These are phyloP conservation scores for Mungos mungo DNA, from an alignment of 2,113 vertebrate species.

Conservation along the genomic window DNA sequence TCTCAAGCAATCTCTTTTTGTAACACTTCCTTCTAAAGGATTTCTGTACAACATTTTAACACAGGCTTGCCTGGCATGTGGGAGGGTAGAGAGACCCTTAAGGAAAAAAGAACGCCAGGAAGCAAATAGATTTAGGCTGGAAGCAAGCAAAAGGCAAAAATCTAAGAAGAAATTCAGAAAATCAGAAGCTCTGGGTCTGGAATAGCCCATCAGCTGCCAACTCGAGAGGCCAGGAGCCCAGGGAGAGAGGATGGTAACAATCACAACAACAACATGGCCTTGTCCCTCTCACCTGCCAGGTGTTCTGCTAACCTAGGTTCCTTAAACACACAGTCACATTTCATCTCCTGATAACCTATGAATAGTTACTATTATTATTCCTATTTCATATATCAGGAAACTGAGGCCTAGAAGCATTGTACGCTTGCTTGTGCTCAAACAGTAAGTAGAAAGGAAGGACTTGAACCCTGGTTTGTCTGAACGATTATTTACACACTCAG, in stretches of 20 bases:
- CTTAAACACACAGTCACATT: background rate
- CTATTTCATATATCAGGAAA: background rate
- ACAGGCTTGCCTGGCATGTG: constrained; percentile 83
- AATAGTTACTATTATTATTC: background rate
- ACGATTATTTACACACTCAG: background rate
- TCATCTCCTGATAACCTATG: background rate
- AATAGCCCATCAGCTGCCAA: background rate
- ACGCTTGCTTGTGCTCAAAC: background rate
- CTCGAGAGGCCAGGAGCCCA: background rate
- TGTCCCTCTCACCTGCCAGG: background rate
- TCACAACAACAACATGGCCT: too few species aligned
- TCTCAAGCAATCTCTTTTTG: constrained; percentile 85
- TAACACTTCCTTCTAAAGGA: constrained; percentile 80
- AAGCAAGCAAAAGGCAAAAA: constrained; percentile 74
- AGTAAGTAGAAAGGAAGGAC: background rate
- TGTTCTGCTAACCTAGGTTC: background rate
- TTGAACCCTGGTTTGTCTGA: background rate
- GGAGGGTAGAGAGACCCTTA: constrained; percentile 82
- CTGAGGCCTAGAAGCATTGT: background rate
- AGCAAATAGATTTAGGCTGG: constrained; percentile 77
- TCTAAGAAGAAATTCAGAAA: constrained; percentile 45
- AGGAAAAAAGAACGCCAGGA: constrained; percentile 82
- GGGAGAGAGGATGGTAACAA: accelerated
- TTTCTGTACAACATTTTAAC: constrained; percentile 83
- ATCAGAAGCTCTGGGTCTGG: constrained; percentile 17